phyloP scores from a whole-genome alignment of 2,888 invertebrate species.

The Deroplatys truncata region DNA sequence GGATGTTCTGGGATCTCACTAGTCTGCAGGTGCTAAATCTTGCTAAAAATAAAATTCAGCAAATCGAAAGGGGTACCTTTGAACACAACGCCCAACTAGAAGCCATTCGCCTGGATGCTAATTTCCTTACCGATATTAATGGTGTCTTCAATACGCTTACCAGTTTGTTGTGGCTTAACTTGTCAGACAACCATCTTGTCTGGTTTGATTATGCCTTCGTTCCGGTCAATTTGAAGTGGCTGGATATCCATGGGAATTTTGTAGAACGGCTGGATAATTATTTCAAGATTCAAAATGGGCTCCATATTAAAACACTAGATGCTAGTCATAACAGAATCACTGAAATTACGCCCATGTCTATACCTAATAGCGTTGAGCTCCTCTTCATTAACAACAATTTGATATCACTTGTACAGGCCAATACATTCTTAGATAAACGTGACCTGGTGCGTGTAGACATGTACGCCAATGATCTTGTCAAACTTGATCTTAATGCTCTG shows the following conservation, averaged over 20 bases:
- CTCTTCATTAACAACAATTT: conserved; percentile 87
- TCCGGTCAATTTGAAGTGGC: conserved; percentile 83
- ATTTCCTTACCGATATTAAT: conserved; percentile 83
- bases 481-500: conserved; percentile 75
- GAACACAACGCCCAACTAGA: conserved; percentile 76
- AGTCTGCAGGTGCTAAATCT: conserved; percentile 82
- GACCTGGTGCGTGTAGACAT: conserved; percentile 83
- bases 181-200: conserved; percentile 85
- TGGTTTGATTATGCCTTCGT: conserved; percentile 93
- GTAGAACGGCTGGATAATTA: conserved; percentile 85
- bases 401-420: conserved; percentile 73
- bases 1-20: conserved; percentile 83
- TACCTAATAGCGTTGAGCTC: conserved; percentile 83
- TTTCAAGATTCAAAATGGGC: conserved; percentile 68
- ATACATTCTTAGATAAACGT: conserved; percentile 81
- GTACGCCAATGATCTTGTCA: conserved; percentile 82
- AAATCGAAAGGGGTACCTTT: conserved; percentile 79
- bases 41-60: conserved; percentile 83
- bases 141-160: conserved; percentile 82
- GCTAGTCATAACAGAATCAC: conserved; percentile 85
- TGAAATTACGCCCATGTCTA: conserved; percentile 76
- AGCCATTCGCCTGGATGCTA: conserved; percentile 83
- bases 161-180: conserved; percentile 81
- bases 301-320: conserved; percentile 73
- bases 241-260: conserved; percentile 86